Evolutionary conservation across 1,140 invertebrate genomes (phyloP).

Genomic region (Aporrectodea caliginosa): DNA sequence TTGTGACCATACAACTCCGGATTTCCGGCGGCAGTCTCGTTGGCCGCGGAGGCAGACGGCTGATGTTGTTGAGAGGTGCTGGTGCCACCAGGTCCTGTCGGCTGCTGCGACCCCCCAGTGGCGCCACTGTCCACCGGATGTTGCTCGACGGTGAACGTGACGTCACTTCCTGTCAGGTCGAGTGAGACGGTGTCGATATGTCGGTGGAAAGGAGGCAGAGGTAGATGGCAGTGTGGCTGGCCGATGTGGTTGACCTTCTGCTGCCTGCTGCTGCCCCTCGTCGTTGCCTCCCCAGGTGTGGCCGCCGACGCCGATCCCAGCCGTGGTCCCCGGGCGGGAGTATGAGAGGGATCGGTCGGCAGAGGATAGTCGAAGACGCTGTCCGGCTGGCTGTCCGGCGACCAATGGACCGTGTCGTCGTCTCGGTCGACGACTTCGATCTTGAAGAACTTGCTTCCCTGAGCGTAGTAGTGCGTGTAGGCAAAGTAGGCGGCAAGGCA

Average conservation of each 20-base stretch:
- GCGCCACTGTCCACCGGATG: conserved; percentile 38
- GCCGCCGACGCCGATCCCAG: not conserved
- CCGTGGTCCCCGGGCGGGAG: not conserved
- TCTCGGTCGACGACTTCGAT: conserved; percentile 8
- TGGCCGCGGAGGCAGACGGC: not conserved
- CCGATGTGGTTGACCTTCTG: not conserved
- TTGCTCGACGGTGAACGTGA: conserved; percentile 48
- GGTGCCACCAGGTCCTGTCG: too few species aligned
- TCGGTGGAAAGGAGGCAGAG: conserved; percentile 18
- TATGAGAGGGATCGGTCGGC: not conserved
- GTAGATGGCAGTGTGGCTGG: not conserved
- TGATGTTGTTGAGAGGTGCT: too few species aligned
- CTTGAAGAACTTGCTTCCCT: conserved; percentile 11
- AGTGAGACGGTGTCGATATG: conserved; percentile 47
- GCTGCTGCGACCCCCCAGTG: not conserved
- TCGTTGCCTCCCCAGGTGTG: not conserved
- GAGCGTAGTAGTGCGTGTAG: conserved; percentile 17
- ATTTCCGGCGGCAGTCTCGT: not conserved
- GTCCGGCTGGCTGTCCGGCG: not conserved
- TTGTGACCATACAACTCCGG: not conserved
- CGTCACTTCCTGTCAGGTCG: conserved; percentile 50
- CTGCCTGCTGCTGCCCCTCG: not conserved
- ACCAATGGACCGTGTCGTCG: not conserved
- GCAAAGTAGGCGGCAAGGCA: conserved; percentile 37
- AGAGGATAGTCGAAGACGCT: not conserved